Evolutionary conservation across 2,888 invertebrate genomes (phyloP), one percentile per base, ranked within the genome.

Genomic region (Exocentrus adspersus): DNA sequence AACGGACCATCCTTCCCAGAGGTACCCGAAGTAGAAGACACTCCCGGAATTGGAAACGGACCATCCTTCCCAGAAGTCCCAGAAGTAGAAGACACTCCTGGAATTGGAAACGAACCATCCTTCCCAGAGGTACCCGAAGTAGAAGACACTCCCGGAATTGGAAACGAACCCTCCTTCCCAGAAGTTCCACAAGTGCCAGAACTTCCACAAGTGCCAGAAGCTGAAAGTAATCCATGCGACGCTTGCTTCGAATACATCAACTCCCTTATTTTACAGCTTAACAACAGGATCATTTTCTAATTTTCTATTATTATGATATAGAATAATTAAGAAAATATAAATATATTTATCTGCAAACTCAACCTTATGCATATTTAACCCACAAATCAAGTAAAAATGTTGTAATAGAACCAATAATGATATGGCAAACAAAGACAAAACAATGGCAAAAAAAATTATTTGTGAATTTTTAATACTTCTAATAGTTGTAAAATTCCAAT

Each of bases 161-260:
- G 12, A 20, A 52, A n/a, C 10, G 2, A 12, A 32, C 52, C 52
- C n/a, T n/a, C 41, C 7, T 20, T 52, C 30, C 52, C 52, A 17
- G 52, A 52, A 37, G n/a, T 46, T 1, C 20, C 19, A 46, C 20
- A 46, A 46, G 30, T 28, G 4, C 28, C 48, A 4, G 48, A 50
- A 14, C 14, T 12, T 7, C 2, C 19, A 51, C 14, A 30, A 52
- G 17, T n/a, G 1, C 28, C 12, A 41, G 16, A 19, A 10, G 30
- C 20, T 42, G 14, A 28, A 28, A 6, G 16, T n/a, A 50, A 50
- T n/a, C 48, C 48, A 46, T 57, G 56, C 10, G 53, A 60, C 6
- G 51, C 61, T 30, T 53, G 37, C 42, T 54, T 57, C 28, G 43
- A 53, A 57, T 19, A 60, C 24, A 37, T 60, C 17, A 45, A 37